These are phyloP conservation scores for Colletes latitarsis DNA, from an alignment of 1,140 invertebrate species.

Conservation along the genomic window DNA sequence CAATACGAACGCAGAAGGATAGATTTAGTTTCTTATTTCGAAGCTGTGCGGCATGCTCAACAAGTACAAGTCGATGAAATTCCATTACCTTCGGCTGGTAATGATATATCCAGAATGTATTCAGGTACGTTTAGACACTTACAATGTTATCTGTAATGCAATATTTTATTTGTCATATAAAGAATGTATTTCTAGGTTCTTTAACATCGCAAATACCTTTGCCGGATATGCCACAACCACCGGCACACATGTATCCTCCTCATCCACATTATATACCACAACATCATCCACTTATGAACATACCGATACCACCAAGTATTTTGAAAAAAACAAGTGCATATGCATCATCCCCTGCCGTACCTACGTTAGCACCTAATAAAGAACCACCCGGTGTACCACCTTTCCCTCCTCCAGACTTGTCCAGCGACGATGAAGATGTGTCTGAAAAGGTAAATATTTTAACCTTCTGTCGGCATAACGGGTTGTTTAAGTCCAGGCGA, in stretches of 20 bases:
- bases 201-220: constrained; percentile 89
- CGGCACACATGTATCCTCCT: constrained; percentile 78
- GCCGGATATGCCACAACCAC: constrained; percentile 85
- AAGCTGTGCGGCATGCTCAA: constrained; percentile 96
- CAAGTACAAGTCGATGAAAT: constrained; percentile 98
- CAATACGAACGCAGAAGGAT: constrained; percentile 96
- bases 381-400: constrained; percentile 94
- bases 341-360: constrained; percentile 76
- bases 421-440: constrained; percentile 84
- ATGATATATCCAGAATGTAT: constrained; percentile 77
- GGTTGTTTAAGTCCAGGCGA: no score
- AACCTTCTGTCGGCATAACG: no score
- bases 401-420: constrained; percentile 89
- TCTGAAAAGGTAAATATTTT: constrained; percentile 72
- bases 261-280: constrained; percentile 78
- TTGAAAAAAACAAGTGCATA: constrained; percentile 88
- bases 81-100: constrained; percentile 88
- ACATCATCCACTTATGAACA: constrained; percentile 78
- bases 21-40: constrained; percentile 94
- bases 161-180: constrained; percentile 67
- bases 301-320: constrained; percentile 84
- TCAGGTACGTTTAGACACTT: constrained; percentile 76
- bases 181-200: constrained; percentile 81
- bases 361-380: constrained; percentile 75
- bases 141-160: constrained; percentile 35